phyloP scores from a whole-genome alignment of 2,888 invertebrate genomes.

The Coleophora flavipennella region DNA sequence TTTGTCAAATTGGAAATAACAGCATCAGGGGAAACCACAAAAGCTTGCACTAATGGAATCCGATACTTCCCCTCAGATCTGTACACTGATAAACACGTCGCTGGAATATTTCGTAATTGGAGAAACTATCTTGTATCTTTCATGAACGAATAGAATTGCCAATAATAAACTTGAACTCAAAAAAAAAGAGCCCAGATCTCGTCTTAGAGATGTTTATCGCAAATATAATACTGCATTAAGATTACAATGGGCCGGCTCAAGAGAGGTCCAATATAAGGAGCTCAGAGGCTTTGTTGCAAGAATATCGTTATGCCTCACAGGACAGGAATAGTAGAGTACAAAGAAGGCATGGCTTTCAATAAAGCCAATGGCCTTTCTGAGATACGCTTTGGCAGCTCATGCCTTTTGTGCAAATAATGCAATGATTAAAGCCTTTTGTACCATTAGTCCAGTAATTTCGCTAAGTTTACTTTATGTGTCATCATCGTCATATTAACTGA shows the following conservation, averaged over 20 bases:
- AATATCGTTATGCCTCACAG: slow-evolving; percentile 67
- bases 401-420: slow-evolving; percentile 55
- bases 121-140: slow-evolving; percentile 37
- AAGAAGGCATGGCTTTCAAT: slow-evolving; percentile 58
- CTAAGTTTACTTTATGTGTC: background rate
- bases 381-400: slow-evolving; percentile 49
- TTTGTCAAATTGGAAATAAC: slow-evolving; percentile 20
- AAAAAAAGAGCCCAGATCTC: slow-evolving; percentile 49
- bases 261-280: slow-evolving; percentile 69
- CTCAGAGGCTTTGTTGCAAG: slow-evolving; percentile 69
- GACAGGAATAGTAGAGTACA: slow-evolving; percentile 53
- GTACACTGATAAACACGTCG: slow-evolving; percentile 38
- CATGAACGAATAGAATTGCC: slow-evolving; percentile 35
- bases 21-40: slow-evolving; percentile 32
- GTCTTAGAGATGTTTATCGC: slow-evolving; percentile 67
- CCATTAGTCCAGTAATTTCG: no score
- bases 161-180: slow-evolving; percentile 55
- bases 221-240: slow-evolving; percentile 71
- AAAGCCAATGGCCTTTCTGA: slow-evolving; percentile 56
- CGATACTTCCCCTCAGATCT: slow-evolving; percentile 48
- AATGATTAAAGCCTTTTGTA: slow-evolving; percentile 27
- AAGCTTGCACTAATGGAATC: slow-evolving; percentile 47
- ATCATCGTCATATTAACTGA: no score
- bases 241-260: slow-evolving; percentile 67
- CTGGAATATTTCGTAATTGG: slow-evolving; percentile 31